These are phyloP conservation scores for Colius striatus DNA, from an alignment of 2,113 vertebrate species.

Conservation along the genomic window DNA sequence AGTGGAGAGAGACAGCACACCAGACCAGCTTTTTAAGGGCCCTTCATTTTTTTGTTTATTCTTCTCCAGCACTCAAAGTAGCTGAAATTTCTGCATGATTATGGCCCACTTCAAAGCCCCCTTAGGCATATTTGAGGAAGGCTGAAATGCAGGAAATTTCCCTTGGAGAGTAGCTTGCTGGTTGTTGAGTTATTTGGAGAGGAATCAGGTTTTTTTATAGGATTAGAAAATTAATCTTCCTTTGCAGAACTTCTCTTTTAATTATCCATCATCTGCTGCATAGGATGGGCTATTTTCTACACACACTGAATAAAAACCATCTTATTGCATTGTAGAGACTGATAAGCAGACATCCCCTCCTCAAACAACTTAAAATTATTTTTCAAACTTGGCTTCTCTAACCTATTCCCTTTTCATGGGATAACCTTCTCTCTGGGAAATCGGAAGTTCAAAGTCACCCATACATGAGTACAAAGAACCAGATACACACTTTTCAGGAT, in stretches of 20 bases:
- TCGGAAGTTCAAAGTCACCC: constrained; percentile 14
- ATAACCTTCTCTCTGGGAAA: neutral
- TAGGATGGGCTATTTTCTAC: constrained; percentile 8
- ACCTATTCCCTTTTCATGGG: neutral
- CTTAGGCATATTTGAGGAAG: constrained; percentile 24
- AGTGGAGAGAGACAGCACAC: neutral
- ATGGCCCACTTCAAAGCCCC: constrained; percentile 17
- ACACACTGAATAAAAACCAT: neutral
- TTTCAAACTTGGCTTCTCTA: constrained; percentile 4
- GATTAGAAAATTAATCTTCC: constrained; percentile 57
- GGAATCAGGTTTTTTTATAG: constrained; percentile 15
- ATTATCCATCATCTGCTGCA: constrained; percentile 13
- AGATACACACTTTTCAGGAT: constrained; percentile 91
- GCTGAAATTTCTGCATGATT: constrained; percentile 35
- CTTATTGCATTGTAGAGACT: neutral
- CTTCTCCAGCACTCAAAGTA: neutral
- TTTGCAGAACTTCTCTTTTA: constrained; percentile 42
- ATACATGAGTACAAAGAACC: constrained; percentile 25
- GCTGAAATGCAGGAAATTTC: constrained; percentile 8
- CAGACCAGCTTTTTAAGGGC: neutral
- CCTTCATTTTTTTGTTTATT: constrained; percentile 29
- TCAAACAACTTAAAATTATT: neutral
- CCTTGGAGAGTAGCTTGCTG: neutral
- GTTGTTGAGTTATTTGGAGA: constrained; percentile 33
- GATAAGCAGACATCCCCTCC: constrained; percentile 39